Conservation (phyloP, 2,888 invertebrate species). For the Sicus ferrugineus region DNA sequence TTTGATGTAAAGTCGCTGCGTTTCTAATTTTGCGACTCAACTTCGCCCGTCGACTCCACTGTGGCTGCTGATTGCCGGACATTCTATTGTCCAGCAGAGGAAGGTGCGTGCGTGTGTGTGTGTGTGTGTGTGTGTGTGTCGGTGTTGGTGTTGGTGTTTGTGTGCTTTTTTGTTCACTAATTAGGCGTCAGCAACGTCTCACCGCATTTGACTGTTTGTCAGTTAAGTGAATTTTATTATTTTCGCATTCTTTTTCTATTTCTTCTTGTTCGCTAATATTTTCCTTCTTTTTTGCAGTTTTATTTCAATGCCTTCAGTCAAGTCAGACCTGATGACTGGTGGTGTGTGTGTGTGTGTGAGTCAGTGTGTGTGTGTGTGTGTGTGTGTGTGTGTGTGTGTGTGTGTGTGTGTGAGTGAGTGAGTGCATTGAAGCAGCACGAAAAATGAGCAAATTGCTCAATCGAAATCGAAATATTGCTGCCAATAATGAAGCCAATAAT, state of each 20-base stretch:
- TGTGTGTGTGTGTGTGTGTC: no score
- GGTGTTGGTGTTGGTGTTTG: not conserved
- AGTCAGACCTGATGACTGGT: not conserved
- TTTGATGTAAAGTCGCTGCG: no score
- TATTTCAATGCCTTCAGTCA: not conserved
- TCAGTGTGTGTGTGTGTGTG: no score
- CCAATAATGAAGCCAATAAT: slow-evolving; percentile 4
- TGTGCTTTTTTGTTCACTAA: slow-evolving; percentile 25
- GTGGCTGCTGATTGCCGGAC: no score
- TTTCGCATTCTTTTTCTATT: not conserved
- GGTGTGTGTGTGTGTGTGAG: no score
- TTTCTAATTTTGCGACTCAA: no score
- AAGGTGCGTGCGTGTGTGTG: no score
- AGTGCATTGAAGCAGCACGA: slow-evolving; percentile 7
- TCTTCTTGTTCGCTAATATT: not conserved
- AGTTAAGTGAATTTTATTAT: slow-evolving; percentile 4
- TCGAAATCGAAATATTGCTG: slow-evolving; percentile 8
- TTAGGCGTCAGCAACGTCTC: slow-evolving; percentile 26
- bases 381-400: no score
- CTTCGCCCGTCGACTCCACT: no score
- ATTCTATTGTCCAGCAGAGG: no score
- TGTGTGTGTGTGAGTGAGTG: not conserved
- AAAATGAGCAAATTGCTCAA: slow-evolving; percentile 4
- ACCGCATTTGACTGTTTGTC: slow-evolving; percentile 17
- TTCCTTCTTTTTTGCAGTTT: not conserved